Evolutionary conservation across 2,113 vertebrate species (phyloP).

Genomic region (Tychaedon coryphoeus): DNA sequence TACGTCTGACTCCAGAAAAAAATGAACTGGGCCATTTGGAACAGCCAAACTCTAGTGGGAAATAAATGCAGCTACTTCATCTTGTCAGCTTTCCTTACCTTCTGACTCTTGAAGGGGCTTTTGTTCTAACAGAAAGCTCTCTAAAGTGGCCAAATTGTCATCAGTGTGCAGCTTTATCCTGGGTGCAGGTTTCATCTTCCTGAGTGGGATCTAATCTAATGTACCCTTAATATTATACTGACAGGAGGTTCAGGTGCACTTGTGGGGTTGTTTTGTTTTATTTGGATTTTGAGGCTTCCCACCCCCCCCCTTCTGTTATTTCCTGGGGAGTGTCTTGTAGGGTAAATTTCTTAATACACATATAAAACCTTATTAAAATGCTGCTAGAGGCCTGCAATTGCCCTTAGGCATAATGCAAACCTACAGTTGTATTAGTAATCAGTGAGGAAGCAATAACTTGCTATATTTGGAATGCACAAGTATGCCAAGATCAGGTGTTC

Average conservation of each 20-base stretch:
- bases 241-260: background rate
- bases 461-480: background rate
- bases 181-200: background rate
- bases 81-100: background rate
- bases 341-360: background rate
- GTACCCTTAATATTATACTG: background rate
- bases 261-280: background rate
- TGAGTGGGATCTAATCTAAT: background rate
- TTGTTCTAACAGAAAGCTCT: background rate
- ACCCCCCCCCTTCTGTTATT: background rate
- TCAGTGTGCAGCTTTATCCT: background rate
- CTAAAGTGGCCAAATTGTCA: background rate
- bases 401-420: background rate
- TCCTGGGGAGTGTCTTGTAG: background rate
- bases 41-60: background rate
- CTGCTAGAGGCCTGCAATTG: background rate
- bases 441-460: slow-evolving; percentile 17
- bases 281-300: background rate
- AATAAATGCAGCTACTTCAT: background rate
- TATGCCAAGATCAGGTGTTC: background rate
- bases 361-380: background rate
- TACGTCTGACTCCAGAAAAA: background rate
- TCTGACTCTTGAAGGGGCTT: background rate
- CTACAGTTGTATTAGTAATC: background rate
- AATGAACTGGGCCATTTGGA: background rate